Conservation (phyloP, 2,888 invertebrate genomes). For the Dilophus febrilis region DNA sequence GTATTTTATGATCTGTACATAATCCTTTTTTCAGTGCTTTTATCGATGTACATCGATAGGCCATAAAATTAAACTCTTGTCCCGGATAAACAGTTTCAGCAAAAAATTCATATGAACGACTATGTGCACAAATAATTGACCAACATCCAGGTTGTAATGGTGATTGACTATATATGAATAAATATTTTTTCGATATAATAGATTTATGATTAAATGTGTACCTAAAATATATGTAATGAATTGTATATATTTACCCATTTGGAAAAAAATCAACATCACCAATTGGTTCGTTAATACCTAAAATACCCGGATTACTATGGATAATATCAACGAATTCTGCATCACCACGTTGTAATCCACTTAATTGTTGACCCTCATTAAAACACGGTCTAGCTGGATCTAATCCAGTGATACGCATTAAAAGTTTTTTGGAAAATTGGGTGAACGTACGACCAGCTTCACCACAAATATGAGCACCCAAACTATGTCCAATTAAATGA, state of each 20-base stretch:
- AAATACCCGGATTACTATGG: constrained; percentile 15
- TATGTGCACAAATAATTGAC: too few species aligned
- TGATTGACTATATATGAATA: not conserved
- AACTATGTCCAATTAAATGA: constrained; percentile 20
- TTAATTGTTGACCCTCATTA: constrained; percentile 3
- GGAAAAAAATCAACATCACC: not conserved
- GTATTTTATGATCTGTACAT: constrained; percentile 2
- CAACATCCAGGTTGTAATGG: not conserved
- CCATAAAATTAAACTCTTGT: too few species aligned
- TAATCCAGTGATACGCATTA: constrained; percentile 10
- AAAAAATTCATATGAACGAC: too few species aligned
- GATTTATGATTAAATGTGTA: too few species aligned
- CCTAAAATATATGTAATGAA: too few species aligned
- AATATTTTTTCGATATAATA: too few species aligned
- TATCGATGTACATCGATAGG: not conserved
- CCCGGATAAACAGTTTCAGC: too few species aligned
- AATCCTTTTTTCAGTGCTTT: constrained; percentile 3
- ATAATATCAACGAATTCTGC: constrained; percentile 9
- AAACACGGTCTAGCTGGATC: constrained; percentile 13
- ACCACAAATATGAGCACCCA: constrained; percentile 6
- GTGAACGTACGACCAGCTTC: constrained; percentile 4
- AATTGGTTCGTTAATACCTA: constrained; percentile 14
- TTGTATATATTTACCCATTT: not conserved
- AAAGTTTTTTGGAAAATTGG: constrained; percentile 4
- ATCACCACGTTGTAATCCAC: constrained; percentile 5